A percentile compares a stretch with the other conserved stretches of the same genome.
Conservation (phyloP, 2,113 vertebrate genomes). For the Eudorcas thomsonii region DNA sequence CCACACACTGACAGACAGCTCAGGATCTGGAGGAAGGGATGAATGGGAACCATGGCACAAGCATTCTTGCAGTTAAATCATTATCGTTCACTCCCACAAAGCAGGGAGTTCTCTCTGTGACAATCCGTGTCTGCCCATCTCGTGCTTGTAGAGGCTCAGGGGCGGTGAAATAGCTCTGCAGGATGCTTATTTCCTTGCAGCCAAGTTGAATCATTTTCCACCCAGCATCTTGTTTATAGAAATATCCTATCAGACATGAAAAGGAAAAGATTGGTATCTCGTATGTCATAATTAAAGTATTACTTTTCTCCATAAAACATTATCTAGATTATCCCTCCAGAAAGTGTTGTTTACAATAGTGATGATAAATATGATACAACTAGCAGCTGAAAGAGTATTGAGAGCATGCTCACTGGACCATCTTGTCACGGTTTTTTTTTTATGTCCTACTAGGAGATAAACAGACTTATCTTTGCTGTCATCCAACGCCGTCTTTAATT, state of each 20-base stretch:
- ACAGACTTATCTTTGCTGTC: conserved; percentile 75
- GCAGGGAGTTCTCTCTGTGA: not conserved
- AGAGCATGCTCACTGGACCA: conserved; percentile 41
- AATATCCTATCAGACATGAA: conserved; percentile 37
- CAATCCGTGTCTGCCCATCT: not conserved
- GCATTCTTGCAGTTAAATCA: not conserved
- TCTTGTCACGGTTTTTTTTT: conserved; percentile 60
- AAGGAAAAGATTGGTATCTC: conserved; percentile 64
- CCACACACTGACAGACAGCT: not conserved
- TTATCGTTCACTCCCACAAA: not conserved
- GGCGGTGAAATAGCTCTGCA: not conserved
- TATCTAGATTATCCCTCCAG: conserved; percentile 63
- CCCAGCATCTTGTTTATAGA: conserved; percentile 51
- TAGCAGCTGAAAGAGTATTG: conserved; percentile 60
- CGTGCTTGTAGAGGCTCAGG: not conserved
- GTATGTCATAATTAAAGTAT: conserved; percentile 73
- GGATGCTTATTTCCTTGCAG: conserved; percentile 29
- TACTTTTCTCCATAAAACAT: conserved; percentile 68
- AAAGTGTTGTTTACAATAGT: conserved; percentile 50
- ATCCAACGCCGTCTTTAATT: conserved; percentile 77
- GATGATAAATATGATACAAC: conserved; percentile 46
- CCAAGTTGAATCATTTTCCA: not conserved
- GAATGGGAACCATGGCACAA: not conserved
- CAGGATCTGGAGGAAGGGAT: not conserved
- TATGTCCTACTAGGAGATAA: conserved; percentile 72